Conservation (phyloP, 2,888 invertebrate genomes). For the Drosophila fungiperda region DNA sequence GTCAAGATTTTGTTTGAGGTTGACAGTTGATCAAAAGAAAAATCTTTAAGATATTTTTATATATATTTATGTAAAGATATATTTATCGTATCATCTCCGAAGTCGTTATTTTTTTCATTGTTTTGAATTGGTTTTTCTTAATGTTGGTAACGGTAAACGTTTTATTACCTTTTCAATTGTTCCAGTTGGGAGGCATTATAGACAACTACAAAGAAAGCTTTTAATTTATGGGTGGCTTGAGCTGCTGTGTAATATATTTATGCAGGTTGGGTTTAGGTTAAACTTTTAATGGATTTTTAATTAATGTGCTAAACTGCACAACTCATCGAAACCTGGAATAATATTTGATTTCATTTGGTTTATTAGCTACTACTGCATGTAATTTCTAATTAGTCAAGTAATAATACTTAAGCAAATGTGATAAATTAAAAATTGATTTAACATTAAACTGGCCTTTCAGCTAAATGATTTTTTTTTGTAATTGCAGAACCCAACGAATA, state of each 20-base stretch:
- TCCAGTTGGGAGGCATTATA: constrained; percentile 24
- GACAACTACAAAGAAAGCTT: not conserved
- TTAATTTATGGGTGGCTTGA: constrained; percentile 26
- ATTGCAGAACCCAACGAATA: constrained; percentile 69
- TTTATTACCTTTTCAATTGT: constrained; percentile 18
- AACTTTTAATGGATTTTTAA: constrained; percentile 39
- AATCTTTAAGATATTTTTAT: not conserved
- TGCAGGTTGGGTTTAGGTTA: constrained; percentile 25
- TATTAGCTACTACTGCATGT: constrained; percentile 16
- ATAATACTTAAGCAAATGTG: not conserved
- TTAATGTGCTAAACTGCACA: constrained; percentile 27
- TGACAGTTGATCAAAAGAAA: constrained; percentile 7
- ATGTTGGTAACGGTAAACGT: constrained; percentile 53
- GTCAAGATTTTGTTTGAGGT: not conserved
- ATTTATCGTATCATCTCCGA: not conserved
- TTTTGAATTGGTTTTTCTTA: constrained; percentile 51
- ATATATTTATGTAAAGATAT: not conserved
- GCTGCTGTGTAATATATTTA: constrained; percentile 37
- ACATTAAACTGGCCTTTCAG: not conserved
- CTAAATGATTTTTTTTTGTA: constrained; percentile 8
- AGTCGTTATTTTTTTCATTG: constrained; percentile 32
- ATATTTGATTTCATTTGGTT: constrained; percentile 6
- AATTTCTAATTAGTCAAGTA: not conserved
- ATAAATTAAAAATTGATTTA: not conserved
- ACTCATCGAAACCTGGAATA: constrained; percentile 11